phyloP scores from a whole-genome alignment of 2,113 vertebrate genomes.

The Leucopternis melanops region DNA sequence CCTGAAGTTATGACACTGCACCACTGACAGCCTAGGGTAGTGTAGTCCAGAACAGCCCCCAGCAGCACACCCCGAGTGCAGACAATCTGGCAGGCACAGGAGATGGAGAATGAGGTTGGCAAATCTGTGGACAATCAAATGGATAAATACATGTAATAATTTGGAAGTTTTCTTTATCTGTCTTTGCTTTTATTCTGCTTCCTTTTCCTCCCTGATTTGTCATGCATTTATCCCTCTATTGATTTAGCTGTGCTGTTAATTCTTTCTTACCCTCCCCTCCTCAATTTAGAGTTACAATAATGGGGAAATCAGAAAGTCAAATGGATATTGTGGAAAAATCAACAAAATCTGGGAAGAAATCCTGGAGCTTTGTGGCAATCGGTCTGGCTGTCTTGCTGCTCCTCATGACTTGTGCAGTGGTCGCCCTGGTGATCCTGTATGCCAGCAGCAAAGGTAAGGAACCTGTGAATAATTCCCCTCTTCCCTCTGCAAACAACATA shows the following conservation, averaged over 20 bases:
- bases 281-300: slow-evolving; percentile 72
- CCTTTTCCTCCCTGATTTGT: neutral
- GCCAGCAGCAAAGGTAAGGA: slow-evolving; percentile 77
- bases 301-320: slow-evolving; percentile 90
- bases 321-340: slow-evolving; percentile 91
- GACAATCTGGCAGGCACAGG: neutral
- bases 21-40: neutral
- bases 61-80: neutral
- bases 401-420: slow-evolving; percentile 81
- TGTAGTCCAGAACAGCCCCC: neutral
- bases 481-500: neutral
- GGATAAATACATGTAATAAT: slow-evolving; percentile 74
- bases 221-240: neutral
- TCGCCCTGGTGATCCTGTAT: slow-evolving; percentile 84
- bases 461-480: neutral
- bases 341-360: slow-evolving; percentile 73
- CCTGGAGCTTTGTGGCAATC: slow-evolving; percentile 77
- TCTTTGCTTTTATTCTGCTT: neutral
- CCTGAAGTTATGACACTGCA: neutral
- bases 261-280: slow-evolving; percentile 11
- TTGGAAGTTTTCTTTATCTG: neutral
- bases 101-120: slow-evolving; percentile 67
- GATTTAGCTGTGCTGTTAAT: neutral
- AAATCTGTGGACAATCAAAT: slow-evolving; percentile 71
- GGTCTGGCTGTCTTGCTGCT: slow-evolving; percentile 82